Conservation (phyloP, 2,797 vertebrate genomes). For the Tinamus major region DNA sequence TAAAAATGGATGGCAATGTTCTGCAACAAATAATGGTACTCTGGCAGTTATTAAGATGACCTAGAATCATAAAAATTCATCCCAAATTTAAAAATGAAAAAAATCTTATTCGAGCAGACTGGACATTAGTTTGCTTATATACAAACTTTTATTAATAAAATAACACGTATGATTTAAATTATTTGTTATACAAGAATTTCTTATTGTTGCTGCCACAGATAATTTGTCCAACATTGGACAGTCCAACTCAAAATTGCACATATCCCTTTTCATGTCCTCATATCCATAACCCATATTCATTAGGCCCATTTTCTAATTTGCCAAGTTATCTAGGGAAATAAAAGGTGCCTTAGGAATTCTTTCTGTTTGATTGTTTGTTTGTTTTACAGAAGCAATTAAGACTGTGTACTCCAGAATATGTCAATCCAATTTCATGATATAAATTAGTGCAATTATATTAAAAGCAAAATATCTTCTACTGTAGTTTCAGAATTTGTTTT, state of each 20-base stretch:
- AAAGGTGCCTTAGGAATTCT: not conserved
- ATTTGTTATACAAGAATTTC: not conserved
- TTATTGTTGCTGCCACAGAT: not conserved
- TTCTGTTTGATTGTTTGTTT: not conserved
- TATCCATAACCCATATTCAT: not conserved
- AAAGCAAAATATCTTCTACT: not conserved
- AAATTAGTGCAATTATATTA: constrained; percentile 15
- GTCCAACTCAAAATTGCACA: not conserved
- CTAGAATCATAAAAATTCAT: not conserved
- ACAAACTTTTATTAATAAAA: not conserved
- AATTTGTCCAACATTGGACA: not conserved
- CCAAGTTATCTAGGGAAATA: not conserved
- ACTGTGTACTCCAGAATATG: not conserved
- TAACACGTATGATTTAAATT: not conserved
- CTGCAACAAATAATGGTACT: not conserved
- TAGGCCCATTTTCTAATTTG: not conserved
- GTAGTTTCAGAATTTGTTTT: not conserved
- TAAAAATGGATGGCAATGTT: not conserved
- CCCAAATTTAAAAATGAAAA: not conserved
- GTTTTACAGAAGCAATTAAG: constrained; percentile 10
- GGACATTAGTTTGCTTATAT: not conserved
- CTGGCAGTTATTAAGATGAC: not conserved
- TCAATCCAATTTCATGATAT: not conserved
- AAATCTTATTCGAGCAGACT: not conserved
- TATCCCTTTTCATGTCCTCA: not conserved